Evolutionary conservation across 2,888 invertebrate genomes (phyloP).

Genomic region (Cantharis nigra): DNA sequence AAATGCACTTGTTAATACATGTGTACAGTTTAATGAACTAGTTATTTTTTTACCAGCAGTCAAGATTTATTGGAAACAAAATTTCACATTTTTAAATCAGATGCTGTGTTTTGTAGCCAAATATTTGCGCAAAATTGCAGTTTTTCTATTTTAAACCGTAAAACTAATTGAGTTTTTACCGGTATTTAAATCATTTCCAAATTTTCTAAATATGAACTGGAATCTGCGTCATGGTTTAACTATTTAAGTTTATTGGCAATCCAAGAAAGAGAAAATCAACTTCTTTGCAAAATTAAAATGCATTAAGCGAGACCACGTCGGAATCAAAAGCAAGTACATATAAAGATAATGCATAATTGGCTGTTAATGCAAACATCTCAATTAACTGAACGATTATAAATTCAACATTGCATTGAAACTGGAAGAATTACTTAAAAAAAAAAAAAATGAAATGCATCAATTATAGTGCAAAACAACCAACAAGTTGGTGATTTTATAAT

Average conservation of each 20-base stretch:
- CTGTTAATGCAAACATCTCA: neutral
- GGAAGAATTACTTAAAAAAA: too few species aligned
- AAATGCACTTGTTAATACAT: conserved; percentile 7
- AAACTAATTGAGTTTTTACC: neutral
- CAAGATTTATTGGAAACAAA: neutral
- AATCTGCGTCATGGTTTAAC: too few species aligned
- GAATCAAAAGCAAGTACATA: neutral
- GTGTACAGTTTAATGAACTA: conserved; percentile 4
- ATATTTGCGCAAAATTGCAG: neutral
- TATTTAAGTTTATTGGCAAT: too few species aligned
- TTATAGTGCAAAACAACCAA: neutral
- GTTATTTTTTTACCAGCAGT: neutral
- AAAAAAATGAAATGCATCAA: neutral
- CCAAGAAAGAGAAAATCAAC: too few species aligned
- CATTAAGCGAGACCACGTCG: neutral
- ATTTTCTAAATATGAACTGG: too few species aligned
- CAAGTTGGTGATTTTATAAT: neutral
- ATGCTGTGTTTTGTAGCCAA: neutral
- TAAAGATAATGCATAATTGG: neutral
- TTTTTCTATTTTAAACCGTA: neutral
- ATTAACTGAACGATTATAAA: neutral
- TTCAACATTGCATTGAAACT: neutral
- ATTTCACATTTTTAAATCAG: neutral
- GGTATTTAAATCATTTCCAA: too few species aligned
- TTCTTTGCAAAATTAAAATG: neutral